These are phyloP conservation scores for Gephyroberyx darwinii DNA, from an alignment of 2,797 vertebrate species.

Conservation along the genomic window DNA sequence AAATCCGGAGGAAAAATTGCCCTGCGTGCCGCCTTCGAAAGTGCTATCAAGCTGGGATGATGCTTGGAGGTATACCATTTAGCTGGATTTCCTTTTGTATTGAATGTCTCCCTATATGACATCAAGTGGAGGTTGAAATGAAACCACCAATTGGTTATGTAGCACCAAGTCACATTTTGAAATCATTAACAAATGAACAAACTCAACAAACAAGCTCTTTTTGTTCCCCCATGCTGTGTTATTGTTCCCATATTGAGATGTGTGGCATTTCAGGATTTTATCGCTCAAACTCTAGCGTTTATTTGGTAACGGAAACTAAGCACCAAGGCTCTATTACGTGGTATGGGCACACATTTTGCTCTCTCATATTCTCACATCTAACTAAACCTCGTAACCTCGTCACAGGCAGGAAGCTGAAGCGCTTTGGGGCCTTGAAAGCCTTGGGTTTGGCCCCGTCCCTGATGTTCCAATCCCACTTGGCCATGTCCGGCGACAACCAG, in stretches of 20 bases:
- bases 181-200: not conserved
- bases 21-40: conserved; percentile 96
- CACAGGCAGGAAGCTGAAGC: conserved; percentile 95
- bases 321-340: not conserved
- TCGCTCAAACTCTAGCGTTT: not conserved
- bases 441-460: conserved; percentile 83
- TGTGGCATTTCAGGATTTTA: not conserved
- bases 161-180: not conserved
- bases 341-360: conserved; percentile 1
- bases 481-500: conserved; percentile 71
- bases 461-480: conserved; percentile 78
- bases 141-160: conserved; percentile 6
- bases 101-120: not conserved
- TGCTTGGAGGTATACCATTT: conserved; percentile 90
- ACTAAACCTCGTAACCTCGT: conserved; percentile 40
- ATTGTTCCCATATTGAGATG: not conserved
- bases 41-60: conserved; percentile 98
- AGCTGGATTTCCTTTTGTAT: conserved; percentile 17
- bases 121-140: not conserved
- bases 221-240: not conserved
- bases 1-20: conserved; percentile 98
- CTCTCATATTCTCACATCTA: conserved; percentile 20
- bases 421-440: conserved; percentile 90
- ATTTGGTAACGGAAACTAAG: conserved; percentile 2
- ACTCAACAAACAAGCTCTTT: not conserved